Evolutionary conservation across 1,140 invertebrate species (phyloP), one percentile per base, ranked within the genome.

Genomic region (Drusus annulatus): DNA sequence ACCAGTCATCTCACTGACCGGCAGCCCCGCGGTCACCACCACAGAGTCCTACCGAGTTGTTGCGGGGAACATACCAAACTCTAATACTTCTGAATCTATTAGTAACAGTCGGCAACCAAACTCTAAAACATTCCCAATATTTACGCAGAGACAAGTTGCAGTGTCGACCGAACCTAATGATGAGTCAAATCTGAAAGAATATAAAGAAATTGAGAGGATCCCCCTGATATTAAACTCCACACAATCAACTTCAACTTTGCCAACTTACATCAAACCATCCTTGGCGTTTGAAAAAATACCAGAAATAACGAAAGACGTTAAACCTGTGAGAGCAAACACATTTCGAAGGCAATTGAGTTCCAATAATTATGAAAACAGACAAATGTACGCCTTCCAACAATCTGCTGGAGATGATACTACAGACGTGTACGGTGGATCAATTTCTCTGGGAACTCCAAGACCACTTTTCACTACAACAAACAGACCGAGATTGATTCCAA

Each of bases 381-480:
- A 85, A 74, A 88, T 88, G 87, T 86, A 90, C 80, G 86, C 85
- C 56, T 80, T 90, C 69, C 88, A 89, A 79, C 90, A 91, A 85
- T 90, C 90, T 5, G 87, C 88, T 17, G 91, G 88, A 21, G 91
- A 93, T 80, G 93, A 94, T 83, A 90, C 92, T 13, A 90, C 91
- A 4, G 93, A 94, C 81, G 91, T 94, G 8, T 94, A 94, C 81
- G 92, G 92, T 45, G 91, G 92, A 69, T 91, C 92, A 25, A 84
- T 93, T 23, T 91, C 91, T 2, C 87, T 90, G 28, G 90, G 90
- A 56, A 92, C 93, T 45, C 89, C 92, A 15, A 85, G 93, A 56
- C 93, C 93, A 16, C 86, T 94, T 15, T 94, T 94, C 82, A 94
- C 93, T 2, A 94, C 93, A 0, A 91, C 91, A 8, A 90, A 88